Evolutionary conservation across 2,113 vertebrate genomes (phyloP), one percentile per base, ranked within the genome.

Genomic region (Aleadryas rufinucha): DNA sequence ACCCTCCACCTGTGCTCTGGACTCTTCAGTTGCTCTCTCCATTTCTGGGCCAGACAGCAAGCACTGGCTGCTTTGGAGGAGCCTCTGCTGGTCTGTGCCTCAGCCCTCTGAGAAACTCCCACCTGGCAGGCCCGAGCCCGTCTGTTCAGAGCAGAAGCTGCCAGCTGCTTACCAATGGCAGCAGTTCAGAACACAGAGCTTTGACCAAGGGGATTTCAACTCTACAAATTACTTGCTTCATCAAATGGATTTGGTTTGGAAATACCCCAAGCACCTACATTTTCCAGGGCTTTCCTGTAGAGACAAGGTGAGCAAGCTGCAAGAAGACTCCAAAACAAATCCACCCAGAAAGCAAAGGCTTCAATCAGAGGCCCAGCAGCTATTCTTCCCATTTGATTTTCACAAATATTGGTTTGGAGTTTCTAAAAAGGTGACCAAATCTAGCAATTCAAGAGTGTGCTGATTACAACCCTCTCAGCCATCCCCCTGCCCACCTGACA

Each of bases 161-260:
- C 59, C 93, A 92, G 90, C 75, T 86, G 79, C 60, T 74, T 27
- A 30, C 7, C 5, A 83, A n/a, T 24, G 59, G 84, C 90, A 93
- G 66, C 69, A 77, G 53, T 74, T 86, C 71, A 75, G 79, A 69
- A 77, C 63, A 72, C 15, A 57, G 10, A 91, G 47, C 63, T 82
- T 60, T 60, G 39, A 74, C 69, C 69, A 63, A 54, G 33, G 61
- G 33, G 33, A 83, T 47, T 82, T 61, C 75, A 63, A 39, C 69
- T 82, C 69, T n/a, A 72, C 79, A 87, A 87, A 85, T 72, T 61
- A 64, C 53, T 82, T 79, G 8, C 47, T 93, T 70, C 22, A 69
- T 50, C 64, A 66, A 95, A 69, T 8, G 21, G 35, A 94, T 35
- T 60, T 44, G 20, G 35, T 59, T 56, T 68, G 78, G 47, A 88